Conservation (phyloP, 2,888 invertebrate species). For the Zaprionus bogoriensis region DNA sequence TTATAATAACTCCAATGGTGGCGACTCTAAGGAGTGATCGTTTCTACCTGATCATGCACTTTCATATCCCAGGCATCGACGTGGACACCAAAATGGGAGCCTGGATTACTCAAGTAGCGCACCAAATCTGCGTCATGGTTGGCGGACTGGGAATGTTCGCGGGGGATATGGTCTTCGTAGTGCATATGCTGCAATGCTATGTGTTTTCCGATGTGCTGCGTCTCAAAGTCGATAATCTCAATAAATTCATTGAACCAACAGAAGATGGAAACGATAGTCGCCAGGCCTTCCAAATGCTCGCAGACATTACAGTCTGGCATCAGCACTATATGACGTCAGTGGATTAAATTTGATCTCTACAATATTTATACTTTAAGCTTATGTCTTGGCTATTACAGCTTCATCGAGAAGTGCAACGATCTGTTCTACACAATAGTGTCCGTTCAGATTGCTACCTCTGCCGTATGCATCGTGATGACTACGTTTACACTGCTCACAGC, state of each 20-base stretch:
- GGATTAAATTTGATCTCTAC: not conserved
- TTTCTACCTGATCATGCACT: conserved; percentile 50
- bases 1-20: conserved; percentile 16
- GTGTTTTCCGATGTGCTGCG: conserved; percentile 55
- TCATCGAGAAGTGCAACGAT: conserved; percentile 43
- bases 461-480: conserved; percentile 52
- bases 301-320: conserved; percentile 9
- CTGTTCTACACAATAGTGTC: conserved; percentile 49
- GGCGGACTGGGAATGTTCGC: conserved; percentile 55
- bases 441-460: conserved; percentile 41
- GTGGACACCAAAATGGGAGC: conserved; percentile 42
- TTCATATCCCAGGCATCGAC: conserved; percentile 55
- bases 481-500: conserved; percentile 52
- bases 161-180: conserved; percentile 54
- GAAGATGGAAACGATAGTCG: accelerated
- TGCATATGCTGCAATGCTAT: conserved; percentile 41
- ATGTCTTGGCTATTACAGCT: conserved; percentile 24
- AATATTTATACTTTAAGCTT: not conserved
- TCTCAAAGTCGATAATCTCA: conserved; percentile 49
- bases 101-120: conserved; percentile 35
- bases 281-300: not conserved
- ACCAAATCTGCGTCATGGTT: conserved; percentile 30
- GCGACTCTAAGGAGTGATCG: conserved; percentile 13
- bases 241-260: conserved; percentile 4
- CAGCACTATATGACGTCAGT: conserved; percentile 23